A percentile compares a stretch with the other conserved stretches of the same genome.
Conservation (phyloP, 2,888 invertebrate genomes). For the Acrocera orbiculus region DNA sequence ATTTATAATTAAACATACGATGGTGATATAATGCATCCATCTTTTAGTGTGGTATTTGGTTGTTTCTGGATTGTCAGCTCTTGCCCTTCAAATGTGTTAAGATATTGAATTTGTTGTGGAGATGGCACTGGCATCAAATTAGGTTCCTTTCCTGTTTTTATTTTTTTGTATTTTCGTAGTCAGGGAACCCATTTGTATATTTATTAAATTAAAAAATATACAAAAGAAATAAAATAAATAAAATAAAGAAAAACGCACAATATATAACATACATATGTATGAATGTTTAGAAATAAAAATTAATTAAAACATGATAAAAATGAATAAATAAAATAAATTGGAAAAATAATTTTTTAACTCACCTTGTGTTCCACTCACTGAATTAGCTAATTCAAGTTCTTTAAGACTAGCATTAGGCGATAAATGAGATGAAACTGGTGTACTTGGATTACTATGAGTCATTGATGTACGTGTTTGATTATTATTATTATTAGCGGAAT, state of each 20-base stretch:
- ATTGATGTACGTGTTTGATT: slow-evolving; percentile 19
- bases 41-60: slow-evolving; percentile 65
- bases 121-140: slow-evolving; percentile 92
- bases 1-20: slow-evolving; percentile 37
- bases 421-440: slow-evolving; percentile 46
- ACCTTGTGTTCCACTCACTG: slow-evolving; percentile 12
- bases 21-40: slow-evolving; percentile 35
- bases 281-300: neutral
- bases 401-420: slow-evolving; percentile 36
- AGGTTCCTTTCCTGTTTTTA: slow-evolving; percentile 49
- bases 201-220: too few relatives aligned
- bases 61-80: slow-evolving; percentile 92
- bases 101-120: slow-evolving; percentile 89
- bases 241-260: too few relatives aligned
- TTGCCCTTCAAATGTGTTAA: slow-evolving; percentile 90
- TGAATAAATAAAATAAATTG: neutral
- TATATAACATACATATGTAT: too few relatives aligned
- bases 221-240: too few relatives aligned
- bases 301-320: neutral
- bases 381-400: slow-evolving; percentile 20
- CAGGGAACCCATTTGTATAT: slow-evolving; percentile 6
- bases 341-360: neutral
- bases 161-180: too few relatives aligned
- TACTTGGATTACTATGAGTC: slow-evolving; percentile 53
- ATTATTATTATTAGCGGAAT: slow-evolving; percentile 9